phyloP scores from a whole-genome alignment of 1,140 invertebrate species.

The Melitaea cinxia region DNA sequence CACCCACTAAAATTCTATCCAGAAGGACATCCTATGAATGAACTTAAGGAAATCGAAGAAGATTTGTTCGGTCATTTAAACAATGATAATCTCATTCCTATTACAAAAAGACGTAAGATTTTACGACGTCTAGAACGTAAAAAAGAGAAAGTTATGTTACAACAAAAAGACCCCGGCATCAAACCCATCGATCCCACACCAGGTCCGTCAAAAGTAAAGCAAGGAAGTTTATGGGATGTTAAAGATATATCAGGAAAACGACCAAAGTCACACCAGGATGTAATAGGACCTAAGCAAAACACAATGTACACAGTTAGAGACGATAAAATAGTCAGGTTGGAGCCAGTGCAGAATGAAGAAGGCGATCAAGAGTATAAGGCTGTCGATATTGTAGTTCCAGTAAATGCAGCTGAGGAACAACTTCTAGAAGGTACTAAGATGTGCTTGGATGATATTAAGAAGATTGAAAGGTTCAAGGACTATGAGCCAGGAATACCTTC shows the following conservation, averaged over 20 bases:
- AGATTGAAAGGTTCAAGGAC: slow-evolving; percentile 71
- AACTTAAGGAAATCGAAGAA: slow-evolving; percentile 61
- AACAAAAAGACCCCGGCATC: slow-evolving; percentile 47
- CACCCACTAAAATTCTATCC: slow-evolving; percentile 54
- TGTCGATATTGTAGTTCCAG: slow-evolving; percentile 67
- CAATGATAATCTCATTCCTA: slow-evolving; percentile 53
- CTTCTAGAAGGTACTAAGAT: slow-evolving; percentile 74
- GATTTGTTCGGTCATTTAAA: slow-evolving; percentile 61
- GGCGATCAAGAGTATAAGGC: slow-evolving; percentile 50
- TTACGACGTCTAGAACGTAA: slow-evolving; percentile 62
- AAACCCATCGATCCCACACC: slow-evolving; percentile 36
- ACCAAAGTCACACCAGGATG: slow-evolving; percentile 19
- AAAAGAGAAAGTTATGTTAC: slow-evolving; percentile 54
- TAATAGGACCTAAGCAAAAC: slow-evolving; percentile 47
- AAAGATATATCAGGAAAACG: slow-evolving; percentile 45
- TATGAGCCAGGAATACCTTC: slow-evolving; percentile 75
- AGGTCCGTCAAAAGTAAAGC: slow-evolving; percentile 40
- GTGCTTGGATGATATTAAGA: slow-evolving; percentile 69
- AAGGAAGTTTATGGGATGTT: slow-evolving; percentile 67
- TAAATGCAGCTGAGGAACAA: slow-evolving; percentile 61
- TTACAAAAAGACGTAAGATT: slow-evolving; percentile 69
- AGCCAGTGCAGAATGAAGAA: slow-evolving; percentile 43
- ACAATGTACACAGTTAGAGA: slow-evolving; percentile 72
- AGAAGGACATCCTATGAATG: slow-evolving; percentile 68
- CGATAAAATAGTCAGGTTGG: slow-evolving; percentile 66